Base-by-base conservation (phyloP, 2,113 vertebrate species). In the Loxodonta africana region DNA sequence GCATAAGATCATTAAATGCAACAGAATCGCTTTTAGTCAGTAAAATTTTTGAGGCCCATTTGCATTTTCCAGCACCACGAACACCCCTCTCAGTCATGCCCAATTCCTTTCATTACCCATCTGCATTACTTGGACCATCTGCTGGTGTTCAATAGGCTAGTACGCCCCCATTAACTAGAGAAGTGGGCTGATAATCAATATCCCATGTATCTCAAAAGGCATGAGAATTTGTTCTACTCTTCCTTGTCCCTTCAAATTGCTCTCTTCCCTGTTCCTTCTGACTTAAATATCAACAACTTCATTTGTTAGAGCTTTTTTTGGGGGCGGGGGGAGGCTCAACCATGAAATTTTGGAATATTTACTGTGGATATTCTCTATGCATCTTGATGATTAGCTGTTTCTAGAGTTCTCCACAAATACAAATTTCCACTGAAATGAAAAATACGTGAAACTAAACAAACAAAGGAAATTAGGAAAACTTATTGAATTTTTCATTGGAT, bases 361-460 rank as follows among this genome's bases (percentile, higher is more conserved):
- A 48, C 87, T 57, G 18, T 73, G 37, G 12, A 20, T 46, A 20
- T 88, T 82, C 90, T 95, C 76, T 83, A 9, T 67, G 21, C 10
- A 28, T 96, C 9, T 74, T n/a, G 46, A 90, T 76, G 46, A 88
- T 82, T 63, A 12, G 3, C 77, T 90, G 15, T 90, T 83, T 81
- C 23, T 48, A 73, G 80, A 91, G 33, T 65, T 15, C 37, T 76
- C 12, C 14, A 93, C 33, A 95, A 65, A 91, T 41, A 81, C 60
- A 51, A 41, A 95, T 88, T 95, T 90, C 46, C 33, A 63, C 6
- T n/a, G 33, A 51, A 93, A 89, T 83, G 53, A 53, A 96, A 96
- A 95, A 74, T 12, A 73, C 33, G 23, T 44, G 7, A 65, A 88
- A 78, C 18, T 83, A 71, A 91, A 73, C 15, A 78, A 89, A 80